phyloP scores from a whole-genome alignment of 1,140 invertebrate genomes.

The Episyrphus balteatus region DNA sequence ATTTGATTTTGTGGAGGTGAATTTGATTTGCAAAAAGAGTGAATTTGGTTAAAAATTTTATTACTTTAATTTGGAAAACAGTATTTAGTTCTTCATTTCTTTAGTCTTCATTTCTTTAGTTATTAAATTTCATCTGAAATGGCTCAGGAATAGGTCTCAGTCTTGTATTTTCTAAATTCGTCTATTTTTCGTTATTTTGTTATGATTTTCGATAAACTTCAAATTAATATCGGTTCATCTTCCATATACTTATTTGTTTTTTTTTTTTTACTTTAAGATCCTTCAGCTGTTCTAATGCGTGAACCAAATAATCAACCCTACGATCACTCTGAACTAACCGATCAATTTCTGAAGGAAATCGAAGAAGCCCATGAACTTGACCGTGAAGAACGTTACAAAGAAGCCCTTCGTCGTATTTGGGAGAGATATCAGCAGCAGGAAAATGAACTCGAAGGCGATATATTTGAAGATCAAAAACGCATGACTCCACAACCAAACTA shows the following conservation, averaged over 20 bases:
- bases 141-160: too few relatives aligned
- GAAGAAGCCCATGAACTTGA: conserved; percentile 37
- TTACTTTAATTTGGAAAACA: too few relatives aligned
- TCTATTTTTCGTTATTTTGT: too few relatives aligned
- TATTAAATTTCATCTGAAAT: too few relatives aligned
- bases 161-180: too few relatives aligned
- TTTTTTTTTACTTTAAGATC: conserved; percentile 4
- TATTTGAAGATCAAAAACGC: conserved; percentile 38
- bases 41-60: too few relatives aligned
- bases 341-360: conserved; percentile 44
- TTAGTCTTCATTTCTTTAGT: too few relatives aligned
- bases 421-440: conserved; percentile 45
- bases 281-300: conserved; percentile 6
- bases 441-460: conserved; percentile 29
- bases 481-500: conserved; percentile 43
- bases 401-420: conserved; percentile 46
- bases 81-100: too few relatives aligned
- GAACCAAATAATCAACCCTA: conserved; percentile 18
- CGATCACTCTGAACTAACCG: conserved; percentile 44
- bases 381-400: conserved; percentile 41
- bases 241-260: neutral
- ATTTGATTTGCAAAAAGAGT: too few relatives aligned
- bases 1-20: too few relatives aligned
- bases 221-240: too few relatives aligned
- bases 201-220: too few relatives aligned